Base-by-base conservation (phyloP, 2,888 invertebrate genomes). In the Conchocele bisecta region DNA sequence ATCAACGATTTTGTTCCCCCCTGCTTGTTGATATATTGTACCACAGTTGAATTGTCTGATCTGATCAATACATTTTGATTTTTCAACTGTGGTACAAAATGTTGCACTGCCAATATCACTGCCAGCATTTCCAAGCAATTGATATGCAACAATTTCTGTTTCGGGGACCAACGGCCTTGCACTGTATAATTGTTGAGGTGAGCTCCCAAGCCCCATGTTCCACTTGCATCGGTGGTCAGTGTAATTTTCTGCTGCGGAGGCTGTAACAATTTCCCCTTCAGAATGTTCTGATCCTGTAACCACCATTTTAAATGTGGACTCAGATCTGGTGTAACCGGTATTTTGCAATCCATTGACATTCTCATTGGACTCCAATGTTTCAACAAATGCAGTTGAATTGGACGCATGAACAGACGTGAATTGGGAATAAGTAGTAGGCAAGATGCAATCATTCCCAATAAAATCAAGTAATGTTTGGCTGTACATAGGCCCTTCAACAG, bases 361-460 rank as follows among this genome's bases (percentile, higher is more conserved):
- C 17, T 26, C 5, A 13, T 24, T 4, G 68, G 69, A 29, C 44
- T 51, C 63, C 69, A 69, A 51, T 46, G 48, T 39, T n/a, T 3
- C 3, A 58, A 29, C 2, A 63, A 53, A 20, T 61, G 51, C 3
- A 66, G 22, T n/a, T n/a, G n/a, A n/a, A n/a, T n/a, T n/a, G n/a
- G n/a, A n/a, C n/a, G n/a, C n/a, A 24, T 67, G 54, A 26, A 67
- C 1, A 60, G 65, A 9, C 64, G 35, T 24, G 66, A 61, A 44
- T 61, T 53, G 9, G 61, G 65, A 46, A 72, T 29, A 3, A 66
- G 20, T 22, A 66, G 66, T 57, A 61, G 20, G 29, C 60, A 60
- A 3, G 60, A 63, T 9, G n/a, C n/a, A n/a, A n/a, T n/a, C n/a
- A n/a, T n/a, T n/a, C n/a, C n/a, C n/a, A n/a, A n/a, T n/a, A n/a